A percentile compares a stretch with the other conserved stretches of the same genome.
These are phyloP conservation scores for Macropodus opercularis DNA, from an alignment of 2,797 vertebrate genomes.

Conservation along the genomic window DNA sequence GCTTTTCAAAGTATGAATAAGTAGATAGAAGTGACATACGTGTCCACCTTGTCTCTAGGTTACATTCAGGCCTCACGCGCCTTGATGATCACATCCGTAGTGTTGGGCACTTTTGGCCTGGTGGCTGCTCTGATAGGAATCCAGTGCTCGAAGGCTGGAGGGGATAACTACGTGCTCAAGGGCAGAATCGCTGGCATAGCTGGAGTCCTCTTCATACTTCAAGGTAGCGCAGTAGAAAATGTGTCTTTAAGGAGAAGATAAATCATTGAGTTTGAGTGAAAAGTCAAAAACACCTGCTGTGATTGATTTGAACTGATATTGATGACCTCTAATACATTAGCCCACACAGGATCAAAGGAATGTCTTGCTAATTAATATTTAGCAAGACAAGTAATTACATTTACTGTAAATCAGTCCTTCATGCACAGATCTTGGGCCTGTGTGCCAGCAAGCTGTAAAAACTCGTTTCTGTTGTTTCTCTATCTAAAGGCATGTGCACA, in stretches of 20 bases:
- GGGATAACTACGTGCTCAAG: conserved; percentile 80
- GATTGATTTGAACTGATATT: not conserved
- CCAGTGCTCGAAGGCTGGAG: conserved; percentile 85
- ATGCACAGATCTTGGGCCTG: conserved; percentile 12
- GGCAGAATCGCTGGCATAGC: conserved; percentile 81
- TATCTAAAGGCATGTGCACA: conserved; percentile 83
- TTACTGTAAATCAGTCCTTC: not conserved
- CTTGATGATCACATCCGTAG: conserved; percentile 85
- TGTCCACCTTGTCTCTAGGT: conserved; percentile 68
- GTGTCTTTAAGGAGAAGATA: not conserved
- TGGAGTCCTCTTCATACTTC: conserved; percentile 84
- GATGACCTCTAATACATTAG: not conserved
- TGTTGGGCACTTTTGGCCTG: conserved; percentile 83
- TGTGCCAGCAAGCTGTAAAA: conserved; percentile 24
- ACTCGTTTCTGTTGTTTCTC: conserved; percentile 4
- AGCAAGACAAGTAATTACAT: not conserved
- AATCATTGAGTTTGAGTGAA: not conserved
- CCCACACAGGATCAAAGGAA: conserved; percentile 15
- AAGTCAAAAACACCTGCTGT: not conserved
- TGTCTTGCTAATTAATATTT: not conserved
- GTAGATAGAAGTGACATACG: not conserved
- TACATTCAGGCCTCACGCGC: conserved; percentile 91
- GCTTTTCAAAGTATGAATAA: not conserved
- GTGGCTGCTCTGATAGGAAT: conserved; percentile 82
- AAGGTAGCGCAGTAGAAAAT: conserved; percentile 76